phyloP scores from a whole-genome alignment of 2,888 invertebrate species.

The Terebella lapidaria region DNA sequence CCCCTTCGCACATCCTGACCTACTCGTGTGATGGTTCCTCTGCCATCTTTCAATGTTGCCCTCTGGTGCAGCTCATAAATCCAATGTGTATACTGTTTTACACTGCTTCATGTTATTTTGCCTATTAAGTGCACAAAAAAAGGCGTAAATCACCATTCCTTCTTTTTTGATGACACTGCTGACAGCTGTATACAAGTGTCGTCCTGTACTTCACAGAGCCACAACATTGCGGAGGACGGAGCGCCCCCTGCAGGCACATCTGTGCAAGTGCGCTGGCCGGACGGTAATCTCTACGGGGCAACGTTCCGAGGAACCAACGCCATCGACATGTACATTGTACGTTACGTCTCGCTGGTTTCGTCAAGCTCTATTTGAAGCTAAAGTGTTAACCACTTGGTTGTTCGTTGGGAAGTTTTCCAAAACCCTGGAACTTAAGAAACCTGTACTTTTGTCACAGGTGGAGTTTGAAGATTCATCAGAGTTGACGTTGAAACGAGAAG shows the following conservation, averaged over 20 bases:
- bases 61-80: not conserved
- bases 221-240: slow-evolving; percentile 33
- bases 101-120: not conserved
- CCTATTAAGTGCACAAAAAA: not conserved
- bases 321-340: slow-evolving; percentile 37
- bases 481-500: slow-evolving; percentile 56
- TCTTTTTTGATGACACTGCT: no score
- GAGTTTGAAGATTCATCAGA: slow-evolving; percentile 55
- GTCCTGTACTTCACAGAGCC: slow-evolving; percentile 28
- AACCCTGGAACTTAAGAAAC: not conserved
- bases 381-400: no score
- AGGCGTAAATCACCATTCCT: not conserved
- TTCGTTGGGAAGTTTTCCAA: no score
- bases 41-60: not conserved
- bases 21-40: not conserved
- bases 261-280: slow-evolving; percentile 60
- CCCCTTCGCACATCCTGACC: not conserved
- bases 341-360: slow-evolving; percentile 18
- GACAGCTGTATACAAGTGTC: no score
- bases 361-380: no score
- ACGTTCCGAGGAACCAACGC: slow-evolving; percentile 41
- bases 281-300: slow-evolving; percentile 50
- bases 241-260: slow-evolving; percentile 55
- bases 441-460: slow-evolving; percentile 29
- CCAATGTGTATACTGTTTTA: not conserved